phyloP scores from a whole-genome alignment of 2,113 vertebrate species.

The Petromus typicus region DNA sequence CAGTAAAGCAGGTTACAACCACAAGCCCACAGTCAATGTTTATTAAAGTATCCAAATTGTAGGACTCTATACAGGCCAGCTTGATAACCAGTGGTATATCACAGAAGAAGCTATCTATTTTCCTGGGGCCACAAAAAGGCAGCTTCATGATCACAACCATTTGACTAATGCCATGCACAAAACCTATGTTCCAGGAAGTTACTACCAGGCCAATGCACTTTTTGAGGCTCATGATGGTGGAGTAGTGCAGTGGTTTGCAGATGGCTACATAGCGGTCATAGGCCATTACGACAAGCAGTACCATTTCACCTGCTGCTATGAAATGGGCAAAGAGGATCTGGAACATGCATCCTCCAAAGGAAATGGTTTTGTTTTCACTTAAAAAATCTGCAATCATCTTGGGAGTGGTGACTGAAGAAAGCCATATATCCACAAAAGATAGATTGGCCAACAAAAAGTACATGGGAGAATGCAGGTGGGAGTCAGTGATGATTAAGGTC shows the following conservation, averaged over 20 bases:
- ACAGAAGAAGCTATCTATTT: background rate
- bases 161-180: conserved; percentile 61
- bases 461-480: conserved; percentile 62
- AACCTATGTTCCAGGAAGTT: conserved; percentile 36
- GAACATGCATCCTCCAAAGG: conserved; percentile 64
- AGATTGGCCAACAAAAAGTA: conserved; percentile 58
- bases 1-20: background rate
- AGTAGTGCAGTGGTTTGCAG: conserved; percentile 76
- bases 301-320: conserved; percentile 57
- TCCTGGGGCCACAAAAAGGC: background rate
- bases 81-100: background rate
- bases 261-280: background rate
- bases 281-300: conserved; percentile 21
- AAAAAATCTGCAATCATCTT: conserved; percentile 52
- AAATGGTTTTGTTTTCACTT: conserved; percentile 44
- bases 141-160: background rate
- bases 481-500: conserved; percentile 47
- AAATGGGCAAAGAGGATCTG: conserved; percentile 62
- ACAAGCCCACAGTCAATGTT: background rate
- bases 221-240: conserved; percentile 60
- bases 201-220: conserved; percentile 20
- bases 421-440: background rate
- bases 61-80: background rate
- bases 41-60: background rate
- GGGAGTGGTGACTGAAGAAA: conserved; percentile 51